Percentiles rank a stretch among this genome's conserved stretches.
Conservation (phyloP, 2,888 invertebrate species). For the Mesoligia furuncula region DNA sequence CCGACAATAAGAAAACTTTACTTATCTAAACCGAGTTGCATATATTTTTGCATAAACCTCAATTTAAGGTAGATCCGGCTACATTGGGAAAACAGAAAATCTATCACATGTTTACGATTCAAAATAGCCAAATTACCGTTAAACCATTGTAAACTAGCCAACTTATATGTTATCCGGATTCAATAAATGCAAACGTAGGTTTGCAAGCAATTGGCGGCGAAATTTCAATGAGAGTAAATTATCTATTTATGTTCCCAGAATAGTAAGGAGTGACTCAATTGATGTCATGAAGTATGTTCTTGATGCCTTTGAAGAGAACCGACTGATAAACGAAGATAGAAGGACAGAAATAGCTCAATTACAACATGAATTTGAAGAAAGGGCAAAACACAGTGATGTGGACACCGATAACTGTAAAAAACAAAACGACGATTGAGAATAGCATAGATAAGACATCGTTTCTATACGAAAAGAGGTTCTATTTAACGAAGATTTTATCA, state of each 20-base stretch:
- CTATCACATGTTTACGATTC: slow-evolving; percentile 6
- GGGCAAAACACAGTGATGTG: background rate
- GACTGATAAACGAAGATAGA: slow-evolving; percentile 41
- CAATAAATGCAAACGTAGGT: slow-evolving; percentile 15
- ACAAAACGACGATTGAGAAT: background rate
- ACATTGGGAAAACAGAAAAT: background rate
- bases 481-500: background rate
- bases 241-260: slow-evolving; percentile 54
- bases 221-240: slow-evolving; percentile 50
- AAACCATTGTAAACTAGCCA: slow-evolving; percentile 19
- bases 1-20: slow-evolving; percentile 1
- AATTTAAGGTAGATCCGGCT: slow-evolving; percentile 29
- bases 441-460: background rate
- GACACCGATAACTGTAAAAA: background rate
- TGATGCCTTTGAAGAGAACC: slow-evolving; percentile 33
- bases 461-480: background rate
- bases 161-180: slow-evolving; percentile 9
- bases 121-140: slow-evolving; percentile 13
- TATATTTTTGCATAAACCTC: slow-evolving; percentile 31
- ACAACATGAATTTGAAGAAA: background rate
- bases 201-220: slow-evolving; percentile 48
- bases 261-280: slow-evolving; percentile 29
- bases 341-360: slow-evolving; percentile 1
- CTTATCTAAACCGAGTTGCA: background rate
- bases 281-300: slow-evolving; percentile 18